Conservation (phyloP, 2,113 vertebrate species). For the Arothron firmamentum region DNA sequence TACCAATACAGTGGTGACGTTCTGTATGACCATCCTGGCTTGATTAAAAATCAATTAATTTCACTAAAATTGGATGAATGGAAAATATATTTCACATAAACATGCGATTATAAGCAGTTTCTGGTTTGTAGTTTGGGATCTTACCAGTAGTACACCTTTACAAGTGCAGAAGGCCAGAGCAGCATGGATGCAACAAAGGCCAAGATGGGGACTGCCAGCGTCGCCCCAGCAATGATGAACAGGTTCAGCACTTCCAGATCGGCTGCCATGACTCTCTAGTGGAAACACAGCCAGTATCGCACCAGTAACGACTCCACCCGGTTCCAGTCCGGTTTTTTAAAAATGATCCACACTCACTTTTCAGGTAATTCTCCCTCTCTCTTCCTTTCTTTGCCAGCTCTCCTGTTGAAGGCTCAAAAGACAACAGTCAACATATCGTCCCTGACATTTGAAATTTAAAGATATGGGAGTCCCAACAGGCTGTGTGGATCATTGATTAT, state of each 20-base stretch:
- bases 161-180: slow-evolving; percentile 89
- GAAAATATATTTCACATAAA: too few relatives aligned
- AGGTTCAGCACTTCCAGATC: slow-evolving; percentile 88
- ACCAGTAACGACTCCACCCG: background rate
- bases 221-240: slow-evolving; percentile 85
- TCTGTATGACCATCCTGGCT: too few relatives aligned
- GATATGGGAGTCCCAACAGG: slow-evolving; percentile 11
- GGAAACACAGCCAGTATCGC: background rate
- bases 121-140: slow-evolving; percentile 17
- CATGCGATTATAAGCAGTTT: too few relatives aligned
- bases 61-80: too few relatives aligned
- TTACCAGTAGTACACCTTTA: slow-evolving; percentile 95
- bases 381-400: slow-evolving; percentile 17
- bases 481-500: slow-evolving; percentile 59
- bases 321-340: background rate
- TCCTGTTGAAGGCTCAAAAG: background rate
- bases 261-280: slow-evolving; percentile 68
- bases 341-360: slow-evolving; percentile 42
- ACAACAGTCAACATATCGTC: background rate
- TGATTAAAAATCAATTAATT: too few relatives aligned
- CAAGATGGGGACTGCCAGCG: slow-evolving; percentile 88
- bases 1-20: too few relatives aligned
- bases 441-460: background rate
- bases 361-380: slow-evolving; percentile 6
- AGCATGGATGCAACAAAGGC: slow-evolving; percentile 89